Evolutionary conservation across 2,888 invertebrate species (phyloP).

Genomic region (Sinopyrophorus schimmeli): DNA sequence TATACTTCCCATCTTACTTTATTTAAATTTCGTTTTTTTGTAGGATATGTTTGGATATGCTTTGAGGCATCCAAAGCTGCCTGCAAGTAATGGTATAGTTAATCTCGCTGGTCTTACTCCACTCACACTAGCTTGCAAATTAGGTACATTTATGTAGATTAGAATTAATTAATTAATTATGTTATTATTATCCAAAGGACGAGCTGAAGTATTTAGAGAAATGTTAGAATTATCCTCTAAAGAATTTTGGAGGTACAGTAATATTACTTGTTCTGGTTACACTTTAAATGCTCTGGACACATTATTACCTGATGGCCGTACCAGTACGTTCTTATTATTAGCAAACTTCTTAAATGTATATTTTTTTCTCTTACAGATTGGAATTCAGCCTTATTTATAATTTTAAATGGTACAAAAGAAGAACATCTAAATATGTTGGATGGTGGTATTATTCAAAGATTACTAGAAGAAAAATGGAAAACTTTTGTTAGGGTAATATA

Average conservation of each 20-base stretch:
- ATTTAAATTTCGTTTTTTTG: slow-evolving; percentile 31
- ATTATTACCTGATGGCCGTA: slow-evolving; percentile 88
- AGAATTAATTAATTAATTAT: neutral
- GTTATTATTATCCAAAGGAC: no score
- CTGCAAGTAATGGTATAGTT: slow-evolving; percentile 88
- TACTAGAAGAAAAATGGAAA: slow-evolving; percentile 99
- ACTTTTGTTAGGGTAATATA: slow-evolving; percentile 90
- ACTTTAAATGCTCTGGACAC: slow-evolving; percentile 96
- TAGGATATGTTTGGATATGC: slow-evolving; percentile 99
- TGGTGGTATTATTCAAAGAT: slow-evolving; percentile 94
- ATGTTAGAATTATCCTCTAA: slow-evolving; percentile 94
- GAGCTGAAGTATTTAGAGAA: slow-evolving; percentile 95
- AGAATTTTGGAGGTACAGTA: slow-evolving; percentile 99
- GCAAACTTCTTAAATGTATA: neutral
- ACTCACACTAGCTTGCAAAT: slow-evolving; percentile 91
- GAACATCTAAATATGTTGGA: slow-evolving; percentile 99
- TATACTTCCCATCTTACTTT: slow-evolving; percentile 21
- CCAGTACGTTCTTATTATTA: slow-evolving; percentile 68
- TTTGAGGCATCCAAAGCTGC: slow-evolving; percentile 88
- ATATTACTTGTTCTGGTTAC: slow-evolving; percentile 97
- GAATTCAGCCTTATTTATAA: slow-evolving; percentile 97
- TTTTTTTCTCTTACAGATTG: slow-evolving; percentile 84
- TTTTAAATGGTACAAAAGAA: slow-evolving; percentile 95
- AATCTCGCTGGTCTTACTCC: slow-evolving; percentile 93
- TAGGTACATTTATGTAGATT: slow-evolving; percentile 57